Evolutionary conservation across 2,797 vertebrate species (phyloP), one percentile per base, ranked within the genome.

Genomic region (Protosalanx chinensis): DNA sequence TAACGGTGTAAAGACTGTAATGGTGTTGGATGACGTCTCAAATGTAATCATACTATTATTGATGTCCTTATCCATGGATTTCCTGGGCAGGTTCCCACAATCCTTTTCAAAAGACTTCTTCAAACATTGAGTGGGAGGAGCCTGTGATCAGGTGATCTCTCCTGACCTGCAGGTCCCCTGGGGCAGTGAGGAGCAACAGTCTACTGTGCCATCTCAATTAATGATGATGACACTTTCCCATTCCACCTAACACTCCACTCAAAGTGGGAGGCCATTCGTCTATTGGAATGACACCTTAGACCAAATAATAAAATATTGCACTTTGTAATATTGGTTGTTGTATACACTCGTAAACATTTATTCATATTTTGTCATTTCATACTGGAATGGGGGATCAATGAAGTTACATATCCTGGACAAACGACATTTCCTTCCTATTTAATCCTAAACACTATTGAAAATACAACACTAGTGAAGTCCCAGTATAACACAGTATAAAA

Each of bases 161-260:
- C 74, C 23, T 20, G 79, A 79, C 68, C 74, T 6, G 72, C 73
- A 80, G 90, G 88, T 61, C 76, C 88, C 76, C 83, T 46, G 72
- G 88, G 88, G 15, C 74, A 0, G 60, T 60, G 77, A 82, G 88
- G 90, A 74, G 82, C 73, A 59, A 30, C 2, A 29, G 3, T 46
- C 51, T 51, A n/a, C 51, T 33, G 41, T 46, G 41, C 13, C 8
- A 46, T 46, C 12, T 49, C 23, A 46, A 66, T 5, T 13, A 49
- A 41, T 29, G 4, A 60, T 18, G 53, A 57, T 29, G 58, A 20
- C 58, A 3, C 3, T 56, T 20, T 18, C 37, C 6, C 49, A 41
- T 20, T 68, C 15, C 12, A 41, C 23, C 2, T 20, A 66, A 46
- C n/a, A 60, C 12, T 12, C n/a, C 20, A 32, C 2, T 6, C 33